Evolutionary conservation across 2,797 vertebrate species (phyloP).

Genomic region (Sphenodon punctatus): DNA sequence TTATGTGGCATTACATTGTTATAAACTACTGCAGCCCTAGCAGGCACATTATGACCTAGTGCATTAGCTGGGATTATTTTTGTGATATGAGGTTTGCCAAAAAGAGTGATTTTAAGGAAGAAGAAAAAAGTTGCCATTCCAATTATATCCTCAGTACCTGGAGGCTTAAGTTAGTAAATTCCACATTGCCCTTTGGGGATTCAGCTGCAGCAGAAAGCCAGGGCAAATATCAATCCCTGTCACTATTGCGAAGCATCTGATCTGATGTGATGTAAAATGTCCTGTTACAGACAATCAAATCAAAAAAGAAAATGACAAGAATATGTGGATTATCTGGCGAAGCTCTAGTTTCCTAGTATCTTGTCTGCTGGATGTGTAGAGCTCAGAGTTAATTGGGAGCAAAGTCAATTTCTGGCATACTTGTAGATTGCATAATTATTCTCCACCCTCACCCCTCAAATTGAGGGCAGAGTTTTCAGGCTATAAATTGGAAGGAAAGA

Average conservation of each 20-base stretch:
- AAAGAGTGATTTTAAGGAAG: neutral
- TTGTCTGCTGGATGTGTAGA: neutral
- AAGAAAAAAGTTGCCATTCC: neutral
- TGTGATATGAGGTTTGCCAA: neutral
- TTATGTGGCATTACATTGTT: neutral
- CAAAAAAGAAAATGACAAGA: neutral
- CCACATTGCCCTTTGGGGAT: neutral
- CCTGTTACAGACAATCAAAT: neutral
- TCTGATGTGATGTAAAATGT: neutral
- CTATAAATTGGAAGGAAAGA: constrained; percentile 1
- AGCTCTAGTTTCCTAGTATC: neutral
- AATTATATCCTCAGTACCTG: neutral
- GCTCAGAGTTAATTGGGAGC: neutral
- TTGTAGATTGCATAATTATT: neutral
- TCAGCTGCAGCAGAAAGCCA: neutral
- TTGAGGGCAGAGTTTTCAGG: constrained; percentile 4
- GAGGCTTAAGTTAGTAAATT: neutral
- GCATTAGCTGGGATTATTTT: neutral
- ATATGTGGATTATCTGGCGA: neutral
- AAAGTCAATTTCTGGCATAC: neutral
- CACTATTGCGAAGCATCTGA: neutral
- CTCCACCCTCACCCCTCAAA: neutral
- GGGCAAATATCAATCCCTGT: fast-evolving
- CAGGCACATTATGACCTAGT: neutral
- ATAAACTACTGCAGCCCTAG: neutral